Percentiles rank a stretch among this genome's conserved stretches.
Evolutionary conservation across 2,113 vertebrate genomes (phyloP).

Genomic region (Eurystomus gularis): DNA sequence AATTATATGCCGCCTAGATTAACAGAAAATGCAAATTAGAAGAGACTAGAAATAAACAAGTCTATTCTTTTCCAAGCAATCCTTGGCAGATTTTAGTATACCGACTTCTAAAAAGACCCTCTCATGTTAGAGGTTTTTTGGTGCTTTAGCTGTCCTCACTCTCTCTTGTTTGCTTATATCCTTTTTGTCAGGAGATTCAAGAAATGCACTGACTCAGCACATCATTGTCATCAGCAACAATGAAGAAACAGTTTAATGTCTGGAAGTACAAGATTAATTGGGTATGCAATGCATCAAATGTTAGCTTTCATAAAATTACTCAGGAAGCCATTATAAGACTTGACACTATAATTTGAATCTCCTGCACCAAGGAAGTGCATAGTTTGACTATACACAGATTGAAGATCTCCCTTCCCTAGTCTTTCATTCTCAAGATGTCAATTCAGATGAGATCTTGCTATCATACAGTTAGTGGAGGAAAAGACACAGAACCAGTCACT

Average conservation of each 20-base stretch:
- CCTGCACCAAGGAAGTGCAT: neutral
- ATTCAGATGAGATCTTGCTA: neutral
- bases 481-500: accelerated
- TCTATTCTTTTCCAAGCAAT: neutral
- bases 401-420: neutral
- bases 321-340: neutral
- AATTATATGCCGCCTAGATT: neutral
- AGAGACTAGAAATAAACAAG: neutral
- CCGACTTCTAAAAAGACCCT: neutral
- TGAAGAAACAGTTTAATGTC: neutral
- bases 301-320: neutral
- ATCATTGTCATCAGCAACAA: neutral
- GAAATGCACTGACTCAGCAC: neutral
- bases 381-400: neutral
- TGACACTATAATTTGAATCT: neutral
- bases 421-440: neutral
- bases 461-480: neutral
- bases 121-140: neutral
- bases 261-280: neutral
- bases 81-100: neutral
- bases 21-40: neutral
- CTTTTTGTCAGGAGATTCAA: neutral
- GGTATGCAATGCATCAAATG: neutral
- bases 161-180: neutral
- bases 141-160: neutral